Evolutionary conservation across 2,113 vertebrate genomes (phyloP).

Genomic region (Vombatus ursinus): DNA sequence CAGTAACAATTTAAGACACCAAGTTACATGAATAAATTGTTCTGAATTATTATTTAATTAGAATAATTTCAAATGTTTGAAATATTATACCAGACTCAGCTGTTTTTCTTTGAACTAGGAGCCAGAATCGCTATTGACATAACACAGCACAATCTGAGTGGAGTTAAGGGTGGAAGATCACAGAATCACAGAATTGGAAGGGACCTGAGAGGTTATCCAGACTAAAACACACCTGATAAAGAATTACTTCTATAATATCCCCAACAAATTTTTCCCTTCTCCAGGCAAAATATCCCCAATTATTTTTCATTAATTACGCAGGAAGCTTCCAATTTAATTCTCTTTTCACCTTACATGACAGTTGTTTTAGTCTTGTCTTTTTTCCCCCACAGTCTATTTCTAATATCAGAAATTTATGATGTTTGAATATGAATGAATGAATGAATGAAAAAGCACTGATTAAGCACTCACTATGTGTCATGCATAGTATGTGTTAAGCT

Average conservation of each 20-base stretch:
- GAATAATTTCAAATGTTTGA: constrained; percentile 14
- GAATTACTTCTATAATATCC: neutral
- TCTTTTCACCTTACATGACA: neutral
- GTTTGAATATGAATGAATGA: neutral
- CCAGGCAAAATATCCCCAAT: neutral
- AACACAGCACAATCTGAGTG: neutral
- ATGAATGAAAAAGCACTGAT: neutral
- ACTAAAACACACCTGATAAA: neutral
- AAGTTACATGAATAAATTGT: constrained; percentile 18
- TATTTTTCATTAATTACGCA: neutral
- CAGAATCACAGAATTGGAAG: neutral
- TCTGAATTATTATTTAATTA: constrained; percentile 26
- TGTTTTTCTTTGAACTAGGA: neutral
- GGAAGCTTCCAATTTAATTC: neutral
- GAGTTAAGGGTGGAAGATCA: neutral
- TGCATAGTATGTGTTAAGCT: neutral
- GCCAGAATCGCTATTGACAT: neutral
- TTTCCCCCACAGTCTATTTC: neutral
- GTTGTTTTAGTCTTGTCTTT: neutral
- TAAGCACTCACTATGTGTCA: neutral
- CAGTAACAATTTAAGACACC: neutral
- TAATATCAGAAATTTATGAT: neutral
- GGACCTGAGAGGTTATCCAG: neutral
- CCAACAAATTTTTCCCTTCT: neutral
- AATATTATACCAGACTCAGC: neutral